These are phyloP conservation scores for Catharus fuscescens DNA, from an alignment of 2,113 vertebrate species.

Conservation along the genomic window DNA sequence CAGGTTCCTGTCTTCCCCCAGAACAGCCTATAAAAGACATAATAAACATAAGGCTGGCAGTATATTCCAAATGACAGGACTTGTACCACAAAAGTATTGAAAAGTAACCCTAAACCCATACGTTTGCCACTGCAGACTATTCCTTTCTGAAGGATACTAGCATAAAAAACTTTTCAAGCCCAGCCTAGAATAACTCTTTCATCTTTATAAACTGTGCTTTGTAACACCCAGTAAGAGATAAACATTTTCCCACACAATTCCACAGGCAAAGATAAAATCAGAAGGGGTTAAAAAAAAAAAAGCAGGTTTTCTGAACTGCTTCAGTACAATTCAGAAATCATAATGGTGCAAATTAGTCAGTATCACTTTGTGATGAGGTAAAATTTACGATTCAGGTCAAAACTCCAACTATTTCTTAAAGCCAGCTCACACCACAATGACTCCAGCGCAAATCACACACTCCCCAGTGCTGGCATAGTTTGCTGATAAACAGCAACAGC, in stretches of 20 bases:
- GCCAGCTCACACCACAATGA: not conserved
- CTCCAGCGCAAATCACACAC: not conserved
- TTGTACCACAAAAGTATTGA: not conserved
- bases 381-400: not conserved
- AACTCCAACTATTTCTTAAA: not conserved
- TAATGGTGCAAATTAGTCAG: not conserved
- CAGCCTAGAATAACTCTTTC: not conserved
- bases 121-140: not conserved
- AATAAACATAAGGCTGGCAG: not conserved
- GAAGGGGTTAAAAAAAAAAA: not conserved
- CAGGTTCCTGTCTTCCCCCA: not conserved
- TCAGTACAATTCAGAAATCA: not conserved
- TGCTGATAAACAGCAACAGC: not conserved
- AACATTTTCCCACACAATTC: not conserved
- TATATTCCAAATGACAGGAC: not conserved
- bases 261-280: not conserved
- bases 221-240: not conserved
- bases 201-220: not conserved
- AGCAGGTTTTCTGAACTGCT: not conserved
- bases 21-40: not conserved
- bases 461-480: not conserved
- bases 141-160: not conserved
- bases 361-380: not conserved
- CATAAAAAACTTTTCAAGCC: not conserved
- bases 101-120: not conserved